Percentiles rank a stretch among this genome's conserved stretches.
Evolutionary conservation across 2,113 vertebrate species (phyloP).

Genomic region (Herpetotheres cachinnans): DNA sequence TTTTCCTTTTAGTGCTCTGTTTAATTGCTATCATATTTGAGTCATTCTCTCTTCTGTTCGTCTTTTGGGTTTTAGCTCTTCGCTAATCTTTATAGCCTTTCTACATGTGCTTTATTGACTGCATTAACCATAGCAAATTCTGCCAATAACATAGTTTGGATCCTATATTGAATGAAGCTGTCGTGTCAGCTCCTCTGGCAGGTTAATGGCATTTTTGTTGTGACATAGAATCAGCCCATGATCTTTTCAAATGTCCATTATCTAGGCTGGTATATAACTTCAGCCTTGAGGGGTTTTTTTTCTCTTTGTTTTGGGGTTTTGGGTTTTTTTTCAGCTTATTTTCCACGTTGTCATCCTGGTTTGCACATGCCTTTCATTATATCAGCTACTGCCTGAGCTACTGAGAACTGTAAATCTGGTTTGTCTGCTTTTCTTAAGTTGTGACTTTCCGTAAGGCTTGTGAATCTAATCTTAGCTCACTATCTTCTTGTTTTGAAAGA

Average conservation of each 20-base stretch:
- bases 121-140: neutral
- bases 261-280: neutral
- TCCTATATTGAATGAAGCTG: neutral
- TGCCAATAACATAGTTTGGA: neutral
- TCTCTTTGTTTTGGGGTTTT: too few relatives aligned
- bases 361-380: neutral
- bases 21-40: neutral
- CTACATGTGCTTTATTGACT: neutral
- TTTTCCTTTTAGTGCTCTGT: neutral
- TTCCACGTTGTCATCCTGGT: neutral
- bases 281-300: neutral
- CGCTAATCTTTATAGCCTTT: neutral
- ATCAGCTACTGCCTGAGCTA: neutral
- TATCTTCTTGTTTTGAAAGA: neutral
- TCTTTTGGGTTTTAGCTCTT: neutral
- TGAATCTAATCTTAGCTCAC: neutral
- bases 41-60: neutral
- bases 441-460: neutral
- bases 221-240: rapidly evolving
- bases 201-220: neutral
- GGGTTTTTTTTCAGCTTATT: neutral
- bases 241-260: neutral
- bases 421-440: neutral
- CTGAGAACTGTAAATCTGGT: neutral
- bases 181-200: neutral